These are phyloP conservation scores for Periophthalmodon schlosseri DNA, from an alignment of 2,113 vertebrate genomes.

Conservation along the genomic window DNA sequence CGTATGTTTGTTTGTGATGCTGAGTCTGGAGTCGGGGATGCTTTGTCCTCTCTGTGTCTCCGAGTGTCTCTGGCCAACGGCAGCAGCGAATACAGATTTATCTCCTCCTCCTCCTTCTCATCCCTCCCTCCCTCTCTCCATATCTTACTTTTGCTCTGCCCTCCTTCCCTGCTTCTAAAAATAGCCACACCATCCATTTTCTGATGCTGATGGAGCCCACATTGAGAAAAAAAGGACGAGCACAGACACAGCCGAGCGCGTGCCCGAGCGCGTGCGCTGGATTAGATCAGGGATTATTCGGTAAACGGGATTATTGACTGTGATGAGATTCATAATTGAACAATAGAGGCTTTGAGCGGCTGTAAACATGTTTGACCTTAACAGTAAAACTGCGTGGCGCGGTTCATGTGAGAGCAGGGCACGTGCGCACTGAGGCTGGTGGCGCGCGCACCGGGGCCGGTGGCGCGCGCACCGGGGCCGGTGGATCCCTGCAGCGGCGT, in stretches of 20 bases:
- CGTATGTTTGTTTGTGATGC: constrained; percentile 13
- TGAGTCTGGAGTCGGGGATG: constrained; percentile 34
- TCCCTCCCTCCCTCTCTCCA: constrained; percentile 49
- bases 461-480: neutral
- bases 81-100: constrained; percentile 67
- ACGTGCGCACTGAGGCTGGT: neutral
- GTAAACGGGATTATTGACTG: neutral
- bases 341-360: neutral
- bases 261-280: neutral
- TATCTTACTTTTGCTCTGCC: constrained; percentile 69
- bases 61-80: constrained; percentile 62
- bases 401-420: constrained; percentile 25
- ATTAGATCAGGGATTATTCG: neutral
- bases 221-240: constrained; percentile 15
- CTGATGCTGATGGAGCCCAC: constrained; percentile 62
- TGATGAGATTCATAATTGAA: neutral
- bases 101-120: constrained; percentile 59
- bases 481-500: neutral
- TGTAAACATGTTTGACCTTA: constrained; percentile 14
- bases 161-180: constrained; percentile 82
- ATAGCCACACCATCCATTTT: constrained; percentile 77
- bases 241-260: neutral
- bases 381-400: constrained; percentile 10
- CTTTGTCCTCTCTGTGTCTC: constrained; percentile 37
- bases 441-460: neutral